Conservation (phyloP, 2,888 invertebrate genomes). For the Tetramorium bicarinatum region DNA sequence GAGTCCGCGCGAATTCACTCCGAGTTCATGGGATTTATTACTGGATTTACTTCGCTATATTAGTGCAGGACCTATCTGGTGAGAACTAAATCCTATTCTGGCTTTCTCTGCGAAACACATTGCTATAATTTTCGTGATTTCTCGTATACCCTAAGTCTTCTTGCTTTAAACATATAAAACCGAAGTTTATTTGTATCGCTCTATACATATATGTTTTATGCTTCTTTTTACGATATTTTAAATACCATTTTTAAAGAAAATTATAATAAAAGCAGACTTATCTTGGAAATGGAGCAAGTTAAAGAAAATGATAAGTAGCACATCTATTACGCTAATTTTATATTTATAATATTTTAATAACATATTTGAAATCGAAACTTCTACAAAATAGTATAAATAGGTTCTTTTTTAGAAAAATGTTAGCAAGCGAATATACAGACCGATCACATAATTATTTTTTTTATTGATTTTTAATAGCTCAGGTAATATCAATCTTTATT, state of each 20-base stretch:
- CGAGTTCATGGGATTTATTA: constrained; percentile 45
- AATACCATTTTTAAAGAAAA: neutral
- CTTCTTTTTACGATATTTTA: neutral
- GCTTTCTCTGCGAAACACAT: neutral
- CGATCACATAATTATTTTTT: neutral
- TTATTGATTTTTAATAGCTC: neutral
- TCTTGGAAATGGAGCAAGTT: neutral
- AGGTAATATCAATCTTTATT: constrained; percentile 7
- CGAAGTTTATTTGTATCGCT: neutral
- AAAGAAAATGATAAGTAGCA: neutral
- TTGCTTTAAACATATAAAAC: constrained; percentile 11
- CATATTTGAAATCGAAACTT: neutral
- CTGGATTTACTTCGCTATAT: constrained; percentile 29
- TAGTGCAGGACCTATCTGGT: constrained; percentile 15
- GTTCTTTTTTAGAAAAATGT: neutral
- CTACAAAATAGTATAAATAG: neutral
- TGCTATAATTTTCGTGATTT: constrained; percentile 26
- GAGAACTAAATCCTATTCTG: constrained; percentile 44
- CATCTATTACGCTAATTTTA: neutral
- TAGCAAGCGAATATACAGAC: neutral
- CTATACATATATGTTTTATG: neutral
- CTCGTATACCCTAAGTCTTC: neutral
- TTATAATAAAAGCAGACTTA: neutral
- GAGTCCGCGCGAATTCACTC: constrained; percentile 42
- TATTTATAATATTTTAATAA: constrained; percentile 1